Evolutionary conservation across 1,140 invertebrate genomes (phyloP), one percentile per base, ranked within the genome.

Genomic region (Agrypnia vestita): DNA sequence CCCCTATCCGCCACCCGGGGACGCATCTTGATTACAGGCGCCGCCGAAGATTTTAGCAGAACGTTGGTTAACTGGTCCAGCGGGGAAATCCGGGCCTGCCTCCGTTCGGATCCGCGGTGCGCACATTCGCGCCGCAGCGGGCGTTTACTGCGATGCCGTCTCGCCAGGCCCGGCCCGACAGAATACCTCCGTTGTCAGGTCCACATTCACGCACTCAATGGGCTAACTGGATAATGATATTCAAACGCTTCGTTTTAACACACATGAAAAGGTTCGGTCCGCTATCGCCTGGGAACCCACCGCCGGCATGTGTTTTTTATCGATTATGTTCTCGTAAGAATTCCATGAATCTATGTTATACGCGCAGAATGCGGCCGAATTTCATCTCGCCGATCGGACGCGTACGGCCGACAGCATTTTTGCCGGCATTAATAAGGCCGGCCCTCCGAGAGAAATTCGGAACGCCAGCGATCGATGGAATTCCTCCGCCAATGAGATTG

Each of bases 311-410:
- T 64, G n/a, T 64, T n/a, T 64, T 64, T 64, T 64, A 64, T 64
- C 61, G 61, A n/a, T 64, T 64, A 64, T 64, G 61, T 64, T 64
- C 61, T 64, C 35, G 61, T 25, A 35, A 43, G 61, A 64, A 64
- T 64, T 25, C 61, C 21, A 64, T 7, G 61, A 64, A 64, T 64
- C 35, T 64, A 25, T 64, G 61, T 64, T 64, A 64, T 21, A 59
- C 55, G 19, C 13, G n/a, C n/a, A 64, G 61, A 64, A 64, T 64
- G 61, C 61, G 61, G 61, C 61, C 61, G 35, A 25, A 64, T 64
- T 64, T 64, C 61, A 35, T 35, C 61, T 12, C 61, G n/a, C 10
- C 35, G 35, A 64, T 64, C 61, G 25, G 35, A 35, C 61, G 19
- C 61, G 21, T 43, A 25, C n/a, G 61, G 35, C 21, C 19, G 35